Percentiles rank a stretch among this genome's conserved stretches.
These are phyloP conservation scores for Tenebrosternarchus preto DNA, from an alignment of 2,113 vertebrate genomes.

Conservation along the genomic window DNA sequence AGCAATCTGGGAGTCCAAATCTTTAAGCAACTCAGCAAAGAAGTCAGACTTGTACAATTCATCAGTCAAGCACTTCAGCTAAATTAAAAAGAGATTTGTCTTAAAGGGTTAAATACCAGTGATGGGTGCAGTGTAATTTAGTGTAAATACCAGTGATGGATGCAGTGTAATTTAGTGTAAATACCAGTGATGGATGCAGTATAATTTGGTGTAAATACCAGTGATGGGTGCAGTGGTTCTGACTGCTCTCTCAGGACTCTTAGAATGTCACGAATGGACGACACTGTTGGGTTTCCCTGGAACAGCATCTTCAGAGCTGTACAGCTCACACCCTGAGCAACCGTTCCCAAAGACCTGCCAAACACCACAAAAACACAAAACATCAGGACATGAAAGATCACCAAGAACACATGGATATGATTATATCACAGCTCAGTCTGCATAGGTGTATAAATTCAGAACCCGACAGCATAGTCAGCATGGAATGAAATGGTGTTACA, in stretches of 20 bases:
- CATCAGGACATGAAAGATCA: not conserved
- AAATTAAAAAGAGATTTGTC: conserved; percentile 12
- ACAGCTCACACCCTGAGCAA: conserved; percentile 73
- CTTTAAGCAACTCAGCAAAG: conserved; percentile 67
- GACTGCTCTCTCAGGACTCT: conserved; percentile 67
- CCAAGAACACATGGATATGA: too few species aligned
- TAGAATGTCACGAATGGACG: conserved; percentile 60
- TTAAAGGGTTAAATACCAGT: not conserved
- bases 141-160: conserved; percentile 72
- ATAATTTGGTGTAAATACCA: conserved; percentile 61
- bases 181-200: too few species aligned
- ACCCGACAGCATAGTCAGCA: not conserved
- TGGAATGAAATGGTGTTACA: not conserved
- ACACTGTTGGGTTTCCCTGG: conserved; percentile 6
- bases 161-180: too few species aligned
- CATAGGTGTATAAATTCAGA: too few species aligned
- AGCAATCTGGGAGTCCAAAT: conserved; percentile 72
- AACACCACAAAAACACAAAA: conserved; percentile 14
- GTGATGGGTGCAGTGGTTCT: conserved; percentile 67
- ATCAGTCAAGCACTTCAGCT: conserved; percentile 76
- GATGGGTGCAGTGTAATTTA: not conserved
- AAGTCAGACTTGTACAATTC: conserved; percentile 67
- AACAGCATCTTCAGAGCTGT: conserved; percentile 55
- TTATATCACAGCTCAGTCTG: too few species aligned
- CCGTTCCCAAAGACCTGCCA: conserved; percentile 68